Percentiles rank a stretch among this genome's conserved stretches.
Conservation (phyloP, 2,113 vertebrate genomes). For the Dicentrarchus labrax region DNA sequence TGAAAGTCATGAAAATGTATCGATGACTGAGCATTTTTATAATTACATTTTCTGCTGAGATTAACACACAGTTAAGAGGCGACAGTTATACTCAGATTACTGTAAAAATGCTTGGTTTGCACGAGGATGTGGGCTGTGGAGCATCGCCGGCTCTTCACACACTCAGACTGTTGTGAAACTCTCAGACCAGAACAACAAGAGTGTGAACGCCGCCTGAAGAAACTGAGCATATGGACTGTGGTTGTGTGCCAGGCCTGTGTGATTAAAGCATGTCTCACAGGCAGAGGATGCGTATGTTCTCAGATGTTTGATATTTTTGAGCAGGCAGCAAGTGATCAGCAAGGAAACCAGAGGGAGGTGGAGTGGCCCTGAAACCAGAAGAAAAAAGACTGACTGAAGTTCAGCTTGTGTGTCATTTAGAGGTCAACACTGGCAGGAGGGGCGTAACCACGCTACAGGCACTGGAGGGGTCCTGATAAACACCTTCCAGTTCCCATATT, state of each 20-base stretch:
- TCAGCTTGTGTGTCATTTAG: too few species aligned
- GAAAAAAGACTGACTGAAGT: too few species aligned
- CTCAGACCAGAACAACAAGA: background rate
- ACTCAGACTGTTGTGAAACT: background rate
- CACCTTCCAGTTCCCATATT: too few species aligned
- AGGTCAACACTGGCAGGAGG: too few species aligned
- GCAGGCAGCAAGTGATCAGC: background rate
- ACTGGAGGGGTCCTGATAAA: too few species aligned
- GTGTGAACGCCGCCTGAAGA: background rate
- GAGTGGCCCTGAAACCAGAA: background rate
- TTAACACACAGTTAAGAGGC: background rate
- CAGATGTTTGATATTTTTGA: background rate
- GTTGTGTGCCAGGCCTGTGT: background rate
- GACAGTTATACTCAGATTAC: background rate
- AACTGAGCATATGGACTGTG: background rate
- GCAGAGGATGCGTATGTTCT: background rate
- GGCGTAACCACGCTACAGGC: too few species aligned
- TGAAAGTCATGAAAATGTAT: background rate
- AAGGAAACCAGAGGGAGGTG: background rate
- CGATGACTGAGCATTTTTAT: constrained; percentile 9
- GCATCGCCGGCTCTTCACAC: background rate
- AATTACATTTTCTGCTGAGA: constrained; percentile 19
- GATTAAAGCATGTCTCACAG: background rate
- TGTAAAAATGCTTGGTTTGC: background rate
- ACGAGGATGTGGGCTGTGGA: background rate